Conservation (phyloP, 2,888 invertebrate species). For the Gastracanthus pulcherrimus region DNA sequence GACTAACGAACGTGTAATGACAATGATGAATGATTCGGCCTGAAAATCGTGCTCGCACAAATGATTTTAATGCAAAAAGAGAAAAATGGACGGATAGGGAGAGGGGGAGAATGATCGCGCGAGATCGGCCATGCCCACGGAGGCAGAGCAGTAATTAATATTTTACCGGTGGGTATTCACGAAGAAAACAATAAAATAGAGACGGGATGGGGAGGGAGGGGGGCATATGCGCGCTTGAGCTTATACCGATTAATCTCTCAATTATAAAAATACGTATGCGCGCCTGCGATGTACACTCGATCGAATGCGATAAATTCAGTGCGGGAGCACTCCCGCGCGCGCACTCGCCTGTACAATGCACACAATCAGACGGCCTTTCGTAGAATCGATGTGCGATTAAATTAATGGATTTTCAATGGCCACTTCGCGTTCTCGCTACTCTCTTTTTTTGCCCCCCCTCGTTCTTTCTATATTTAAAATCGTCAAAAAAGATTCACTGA, state of each 20-base stretch:
- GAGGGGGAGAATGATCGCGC: no score
- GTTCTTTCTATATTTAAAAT: neutral
- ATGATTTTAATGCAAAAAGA: neutral
- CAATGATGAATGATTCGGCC: neutral
- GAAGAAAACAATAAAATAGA: no score
- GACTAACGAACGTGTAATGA: neutral
- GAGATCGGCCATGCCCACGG: no score
- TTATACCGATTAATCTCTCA: conserved; percentile 34
- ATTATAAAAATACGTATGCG: conserved; percentile 31
- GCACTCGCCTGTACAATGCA: neutral
- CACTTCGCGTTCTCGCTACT: conserved; percentile 5
- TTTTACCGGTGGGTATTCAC: no score
- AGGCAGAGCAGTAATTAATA: no score
- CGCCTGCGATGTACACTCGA: neutral
- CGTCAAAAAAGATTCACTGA: no score
- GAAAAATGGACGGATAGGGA: no score
- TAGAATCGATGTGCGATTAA: conserved; percentile 1
- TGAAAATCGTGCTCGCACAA: neutral
- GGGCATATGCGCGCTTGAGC: neutral
- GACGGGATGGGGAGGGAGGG: neutral
- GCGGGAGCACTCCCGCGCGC: neutral
- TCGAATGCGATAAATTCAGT: conserved; percentile 40
- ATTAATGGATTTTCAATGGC: conserved; percentile 52
- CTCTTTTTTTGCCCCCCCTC: neutral
- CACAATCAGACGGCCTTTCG: neutral